These are phyloP conservation scores for Lampris megalopsis DNA, from an alignment of 2,113 vertebrate genomes.

Conservation along the genomic window DNA sequence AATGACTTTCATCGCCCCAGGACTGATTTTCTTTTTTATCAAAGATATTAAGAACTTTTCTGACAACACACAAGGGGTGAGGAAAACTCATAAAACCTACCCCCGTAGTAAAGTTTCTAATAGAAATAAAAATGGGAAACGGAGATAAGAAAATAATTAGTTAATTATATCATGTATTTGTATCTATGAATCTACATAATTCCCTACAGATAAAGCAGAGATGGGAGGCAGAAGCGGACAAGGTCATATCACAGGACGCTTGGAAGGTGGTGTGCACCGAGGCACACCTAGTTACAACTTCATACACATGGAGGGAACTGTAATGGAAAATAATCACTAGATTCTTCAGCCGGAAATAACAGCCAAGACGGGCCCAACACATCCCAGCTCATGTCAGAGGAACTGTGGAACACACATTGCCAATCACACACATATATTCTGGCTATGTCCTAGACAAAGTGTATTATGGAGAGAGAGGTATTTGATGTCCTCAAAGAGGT, in stretches of 20 bases:
- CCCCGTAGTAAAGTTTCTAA: slow-evolving; percentile 6
- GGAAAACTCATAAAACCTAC: background rate
- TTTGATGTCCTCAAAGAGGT: no score
- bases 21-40: background rate
- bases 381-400: no score
- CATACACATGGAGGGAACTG: slow-evolving; percentile 31
- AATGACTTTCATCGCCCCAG: background rate
- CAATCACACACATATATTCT: no score
- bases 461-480: no score
- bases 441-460: no score
- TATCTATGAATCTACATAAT: background rate
- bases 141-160: background rate
- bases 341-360: slow-evolving; percentile 1
- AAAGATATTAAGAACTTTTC: background rate
- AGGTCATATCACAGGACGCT: background rate
- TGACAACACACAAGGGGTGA: background rate
- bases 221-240: slow-evolving; percentile 18
- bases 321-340: slow-evolving; percentile 26
- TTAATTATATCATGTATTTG: slow-evolving; percentile 4
- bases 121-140: background rate
- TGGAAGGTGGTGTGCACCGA: slow-evolving; percentile 14
- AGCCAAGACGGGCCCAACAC: background rate
- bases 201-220: slow-evolving; percentile 22
- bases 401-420: no score
- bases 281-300: slow-evolving; percentile 19